Evolutionary conservation across 2,888 invertebrate genomes (phyloP), one percentile per base, ranked within the genome.

Genomic region (Nezara viridula): DNA sequence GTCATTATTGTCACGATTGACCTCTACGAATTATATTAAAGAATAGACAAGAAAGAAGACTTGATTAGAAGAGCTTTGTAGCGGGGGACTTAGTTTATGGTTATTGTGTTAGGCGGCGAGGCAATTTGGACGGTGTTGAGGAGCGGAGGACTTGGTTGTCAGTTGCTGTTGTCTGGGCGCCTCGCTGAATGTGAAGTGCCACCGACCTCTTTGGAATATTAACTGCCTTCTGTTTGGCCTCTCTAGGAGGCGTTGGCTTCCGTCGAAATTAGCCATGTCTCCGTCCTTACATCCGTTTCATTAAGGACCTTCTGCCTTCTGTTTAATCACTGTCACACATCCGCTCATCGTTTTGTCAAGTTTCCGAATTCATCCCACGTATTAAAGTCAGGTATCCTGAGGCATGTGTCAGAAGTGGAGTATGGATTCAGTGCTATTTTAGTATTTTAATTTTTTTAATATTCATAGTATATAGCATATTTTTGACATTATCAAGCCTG

Each of bases 151-250:
- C 19, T 7, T 19, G 6, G 44, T 44, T 81, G 40, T 81, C 81
- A 47, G 81, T 44, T 44, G n/a, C 81, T 81, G 81, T 81, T 81
- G 81, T n/a, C 81, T 81, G n/a, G 81, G 12, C 44, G 37, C 81
- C n/a, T 0, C 3, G 24, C 44, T 81, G 81, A 81, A 40, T 81
- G 81, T 44, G 44, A 37, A 81, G 37, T 81, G 81, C 44, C 24
- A 16, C 24, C 32, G 44, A 44, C 81, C 6, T 44, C 81, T 44
- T n/a, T n/a, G 44, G 81, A 81, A 81, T 81, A 81, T 47, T 81
- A 81, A 81, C 9, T 14, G 44, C 24, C n/a, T 77, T n/a, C 77
- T 77, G 77, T 77, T 81, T 40, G n/a, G 40, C 77, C 77, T 77
- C 77, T 77, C 24, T 40, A 6, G 32, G 37, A 81, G 44, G 24